These are phyloP conservation scores for Tachysurus vachellii DNA, from an alignment of 2,113 vertebrate genomes.

Conservation along the genomic window DNA sequence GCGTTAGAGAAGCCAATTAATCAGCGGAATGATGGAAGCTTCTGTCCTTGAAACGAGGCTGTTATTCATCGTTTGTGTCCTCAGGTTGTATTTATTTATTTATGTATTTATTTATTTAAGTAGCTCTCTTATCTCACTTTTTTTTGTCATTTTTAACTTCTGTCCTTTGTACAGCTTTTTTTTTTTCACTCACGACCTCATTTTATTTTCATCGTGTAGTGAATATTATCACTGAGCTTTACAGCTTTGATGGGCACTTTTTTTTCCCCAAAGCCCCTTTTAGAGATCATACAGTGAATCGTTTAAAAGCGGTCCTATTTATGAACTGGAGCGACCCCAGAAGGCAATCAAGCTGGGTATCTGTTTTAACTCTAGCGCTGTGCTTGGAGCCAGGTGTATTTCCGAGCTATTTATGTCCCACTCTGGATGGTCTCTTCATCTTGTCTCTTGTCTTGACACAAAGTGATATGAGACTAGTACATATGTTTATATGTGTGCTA, in stretches of 20 bases:
- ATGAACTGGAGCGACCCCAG: conserved; percentile 36
- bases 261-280: background rate
- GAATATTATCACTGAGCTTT: background rate
- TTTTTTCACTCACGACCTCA: background rate
- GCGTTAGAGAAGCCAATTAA: conserved; percentile 8
- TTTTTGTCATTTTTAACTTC: conserved; percentile 39
- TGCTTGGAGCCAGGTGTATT: conserved; percentile 40
- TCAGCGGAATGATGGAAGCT: background rate
- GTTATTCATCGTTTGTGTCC: conserved; percentile 62
- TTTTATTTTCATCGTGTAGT: conserved; percentile 6
- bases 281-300: background rate
- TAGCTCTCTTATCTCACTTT: conserved; percentile 56
- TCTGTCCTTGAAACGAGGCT: background rate
- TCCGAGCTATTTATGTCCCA: conserved; percentile 40
- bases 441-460: conserved; percentile 27
- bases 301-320: background rate
- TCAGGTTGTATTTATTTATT: conserved; percentile 73
- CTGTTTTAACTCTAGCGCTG: conserved; percentile 37
- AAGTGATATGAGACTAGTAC: conserved; percentile 36
- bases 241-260: background rate
- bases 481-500: conserved; percentile 43
- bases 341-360: conserved; percentile 35
- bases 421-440: conserved; percentile 40
- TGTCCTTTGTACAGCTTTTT: conserved; percentile 19
- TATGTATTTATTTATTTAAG: conserved; percentile 74